phyloP scores from a whole-genome alignment of 2,888 invertebrate species.

The Podabrus alpinus region DNA sequence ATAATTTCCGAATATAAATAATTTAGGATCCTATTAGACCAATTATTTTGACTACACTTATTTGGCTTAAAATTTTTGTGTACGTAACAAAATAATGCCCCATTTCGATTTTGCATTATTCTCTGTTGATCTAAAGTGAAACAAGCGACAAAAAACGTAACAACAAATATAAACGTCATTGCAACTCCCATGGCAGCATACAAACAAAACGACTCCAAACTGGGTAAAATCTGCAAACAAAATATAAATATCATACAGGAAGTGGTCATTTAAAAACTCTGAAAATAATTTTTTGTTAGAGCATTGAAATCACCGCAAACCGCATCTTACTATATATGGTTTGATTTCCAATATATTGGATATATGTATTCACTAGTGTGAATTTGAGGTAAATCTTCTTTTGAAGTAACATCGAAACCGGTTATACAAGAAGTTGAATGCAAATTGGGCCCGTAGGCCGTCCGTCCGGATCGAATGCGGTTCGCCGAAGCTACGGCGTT shows the following conservation, averaged over 20 bases:
- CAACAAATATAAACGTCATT: constrained; percentile 74
- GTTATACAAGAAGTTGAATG: no score
- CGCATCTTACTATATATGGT: no score
- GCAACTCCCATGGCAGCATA: constrained; percentile 79
- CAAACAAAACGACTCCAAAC: constrained; percentile 79
- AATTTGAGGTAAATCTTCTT: no score
- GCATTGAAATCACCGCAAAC: no score
- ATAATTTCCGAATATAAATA: constrained; percentile 67
- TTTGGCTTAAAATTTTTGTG: constrained; percentile 62
- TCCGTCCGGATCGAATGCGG: no score
- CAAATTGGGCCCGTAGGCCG: no score
- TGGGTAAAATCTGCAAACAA: constrained; percentile 70
- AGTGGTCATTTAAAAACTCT: no score
- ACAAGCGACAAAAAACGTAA: constrained; percentile 81
- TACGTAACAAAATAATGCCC: constrained; percentile 68
- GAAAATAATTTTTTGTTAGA: no score
- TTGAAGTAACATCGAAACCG: no score
- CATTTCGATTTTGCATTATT: constrained; percentile 66
- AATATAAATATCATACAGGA: not conserved
- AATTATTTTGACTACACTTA: constrained; percentile 59
- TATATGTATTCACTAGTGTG: no score
- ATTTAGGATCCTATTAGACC: constrained; percentile 64
- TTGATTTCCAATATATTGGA: no score
- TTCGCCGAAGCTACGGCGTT: no score
- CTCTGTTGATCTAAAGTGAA: constrained; percentile 73